phyloP scores from a whole-genome alignment of 2,113 vertebrate species.

The Perccottus glenii region DNA sequence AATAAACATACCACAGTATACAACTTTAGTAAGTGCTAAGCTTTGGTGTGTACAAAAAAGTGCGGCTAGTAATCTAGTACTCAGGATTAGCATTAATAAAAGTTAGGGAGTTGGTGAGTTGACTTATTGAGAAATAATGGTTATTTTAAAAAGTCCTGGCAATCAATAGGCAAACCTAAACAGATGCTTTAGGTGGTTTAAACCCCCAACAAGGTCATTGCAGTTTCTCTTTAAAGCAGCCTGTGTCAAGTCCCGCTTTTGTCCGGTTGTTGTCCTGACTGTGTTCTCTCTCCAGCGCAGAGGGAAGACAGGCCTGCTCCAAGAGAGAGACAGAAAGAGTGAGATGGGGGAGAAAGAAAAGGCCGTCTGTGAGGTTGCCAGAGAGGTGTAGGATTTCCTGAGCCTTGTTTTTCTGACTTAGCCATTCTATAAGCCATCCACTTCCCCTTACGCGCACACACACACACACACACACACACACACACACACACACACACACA shows the following conservation, averaged over 20 bases:
- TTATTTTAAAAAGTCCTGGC: no score
- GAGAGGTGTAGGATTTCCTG: slow-evolving; percentile 74
- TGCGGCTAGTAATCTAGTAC: no score
- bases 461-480: no score
- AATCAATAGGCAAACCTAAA: background rate
- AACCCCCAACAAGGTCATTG: slow-evolving; percentile 40
- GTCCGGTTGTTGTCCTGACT: slow-evolving; percentile 29
- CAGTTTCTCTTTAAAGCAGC: slow-evolving; percentile 38
- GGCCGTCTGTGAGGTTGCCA: slow-evolving; percentile 65
- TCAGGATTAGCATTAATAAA: no score
- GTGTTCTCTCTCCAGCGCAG: no score
- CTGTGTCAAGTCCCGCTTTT: slow-evolving; percentile 45
- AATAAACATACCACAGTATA: no score
- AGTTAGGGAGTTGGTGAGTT: no score
- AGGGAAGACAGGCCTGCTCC: slow-evolving; percentile 31
- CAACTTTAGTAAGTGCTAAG: no score
- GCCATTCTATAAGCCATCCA: slow-evolving; percentile 67
- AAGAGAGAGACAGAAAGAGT: slow-evolving; percentile 20
- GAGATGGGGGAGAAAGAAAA: slow-evolving; percentile 50
- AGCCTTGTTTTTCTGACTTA: slow-evolving; percentile 74
- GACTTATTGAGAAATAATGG: no score
- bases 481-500: no score
- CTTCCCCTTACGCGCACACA: no score
- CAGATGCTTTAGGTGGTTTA: slow-evolving; percentile 4
- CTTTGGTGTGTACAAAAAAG: no score